phyloP scores from a whole-genome alignment of 2,888 invertebrate species.

The Beris morrisii region DNA sequence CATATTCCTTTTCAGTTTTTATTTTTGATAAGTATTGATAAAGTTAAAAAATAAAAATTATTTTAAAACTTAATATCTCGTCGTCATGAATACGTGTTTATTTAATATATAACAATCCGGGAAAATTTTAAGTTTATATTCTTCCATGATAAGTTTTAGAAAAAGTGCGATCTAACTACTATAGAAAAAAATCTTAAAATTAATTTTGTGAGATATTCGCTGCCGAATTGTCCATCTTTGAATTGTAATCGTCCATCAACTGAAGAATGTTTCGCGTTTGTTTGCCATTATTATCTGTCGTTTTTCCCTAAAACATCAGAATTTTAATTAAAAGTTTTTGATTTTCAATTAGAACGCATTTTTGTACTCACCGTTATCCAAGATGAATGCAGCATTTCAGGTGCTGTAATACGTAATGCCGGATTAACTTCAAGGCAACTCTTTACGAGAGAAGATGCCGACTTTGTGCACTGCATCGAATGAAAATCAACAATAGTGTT shows the following conservation, averaged over 20 bases:
- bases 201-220: background rate
- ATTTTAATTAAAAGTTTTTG: background rate
- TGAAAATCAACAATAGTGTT: conserved; percentile 13
- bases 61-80: no score
- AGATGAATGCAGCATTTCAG: conserved; percentile 21
- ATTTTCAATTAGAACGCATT: background rate
- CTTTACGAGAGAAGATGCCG: conserved; percentile 2
- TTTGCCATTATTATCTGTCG: background rate
- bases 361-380: conserved; percentile 17
- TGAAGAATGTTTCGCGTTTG: background rate
- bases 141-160: no score
- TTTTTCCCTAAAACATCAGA: background rate
- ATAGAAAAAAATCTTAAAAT: no score
- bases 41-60: no score
- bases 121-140: no score
- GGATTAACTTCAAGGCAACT: conserved; percentile 28
- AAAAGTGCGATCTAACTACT: no score
- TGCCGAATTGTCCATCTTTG: background rate
- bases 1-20: no score
- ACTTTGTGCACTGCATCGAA: conserved; percentile 5
- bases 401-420: conserved; percentile 19
- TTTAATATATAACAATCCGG: no score
- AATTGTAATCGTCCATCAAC: conserved; percentile 17
- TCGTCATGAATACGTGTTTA: no score
- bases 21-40: no score